Conservation (phyloP, 2,113 vertebrate species). For the Fregata magnificens region DNA sequence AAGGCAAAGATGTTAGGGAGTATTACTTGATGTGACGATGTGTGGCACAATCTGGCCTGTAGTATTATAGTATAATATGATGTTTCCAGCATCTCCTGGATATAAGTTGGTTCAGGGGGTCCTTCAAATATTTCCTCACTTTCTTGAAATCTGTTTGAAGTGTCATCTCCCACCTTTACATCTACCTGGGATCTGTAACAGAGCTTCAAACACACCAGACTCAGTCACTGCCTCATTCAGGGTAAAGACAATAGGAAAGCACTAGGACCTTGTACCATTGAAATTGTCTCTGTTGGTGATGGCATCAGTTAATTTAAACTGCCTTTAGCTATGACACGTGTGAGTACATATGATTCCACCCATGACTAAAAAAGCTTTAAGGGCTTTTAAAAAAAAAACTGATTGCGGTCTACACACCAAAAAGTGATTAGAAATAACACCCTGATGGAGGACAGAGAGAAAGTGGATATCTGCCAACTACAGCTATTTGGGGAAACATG, state of each 20-base stretch:
- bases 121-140: background rate
- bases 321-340: background rate
- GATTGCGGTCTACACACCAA: background rate
- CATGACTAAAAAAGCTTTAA: background rate
- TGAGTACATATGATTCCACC: background rate
- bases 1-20: background rate
- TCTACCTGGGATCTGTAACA: background rate
- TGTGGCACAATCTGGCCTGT: background rate
- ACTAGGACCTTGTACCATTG: background rate
- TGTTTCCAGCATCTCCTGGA: background rate
- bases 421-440: background rate
- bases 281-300: background rate
- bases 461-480: background rate
- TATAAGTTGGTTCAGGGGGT: background rate
- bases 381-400: background rate
- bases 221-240: background rate
- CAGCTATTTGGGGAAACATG: background rate
- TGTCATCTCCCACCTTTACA: background rate
- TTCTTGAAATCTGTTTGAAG: background rate
- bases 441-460: background rate
- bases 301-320: background rate
- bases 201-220: background rate
- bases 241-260: background rate
- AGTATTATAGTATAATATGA: background rate
- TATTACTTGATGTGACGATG: background rate